Conservation (phyloP, 2,888 invertebrate species). For the Tipula unca region DNA sequence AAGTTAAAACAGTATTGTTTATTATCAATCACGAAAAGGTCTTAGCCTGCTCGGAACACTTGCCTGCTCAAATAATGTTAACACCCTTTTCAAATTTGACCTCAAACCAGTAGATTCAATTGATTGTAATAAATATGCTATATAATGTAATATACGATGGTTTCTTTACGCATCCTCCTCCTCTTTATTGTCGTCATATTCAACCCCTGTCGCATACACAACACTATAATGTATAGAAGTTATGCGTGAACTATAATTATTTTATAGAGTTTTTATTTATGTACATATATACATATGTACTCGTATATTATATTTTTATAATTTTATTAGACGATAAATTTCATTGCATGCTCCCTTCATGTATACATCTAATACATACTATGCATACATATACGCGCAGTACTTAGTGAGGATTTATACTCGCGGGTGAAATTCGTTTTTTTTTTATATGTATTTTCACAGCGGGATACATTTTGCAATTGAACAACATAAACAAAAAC, state of each 20-base stretch:
- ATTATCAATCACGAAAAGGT: too few species aligned
- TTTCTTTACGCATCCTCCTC: neutral
- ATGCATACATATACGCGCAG: neutral
- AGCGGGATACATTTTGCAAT: neutral
- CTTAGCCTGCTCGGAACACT: too few species aligned
- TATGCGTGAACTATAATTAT: neutral
- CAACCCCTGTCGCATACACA: neutral
- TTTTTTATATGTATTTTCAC: neutral
- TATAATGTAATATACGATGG: neutral
- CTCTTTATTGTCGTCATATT: neutral
- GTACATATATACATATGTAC: neutral
- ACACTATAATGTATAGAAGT: neutral
- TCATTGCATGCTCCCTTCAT: neutral
- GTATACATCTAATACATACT: neutral
- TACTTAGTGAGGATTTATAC: neutral
- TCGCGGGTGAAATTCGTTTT: slow-evolving; percentile 8
- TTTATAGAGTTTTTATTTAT: neutral
- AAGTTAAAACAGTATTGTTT: too few species aligned
- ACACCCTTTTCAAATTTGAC: neutral
- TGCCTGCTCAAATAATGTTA: neutral
- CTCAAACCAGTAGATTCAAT: neutral
- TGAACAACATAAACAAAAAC: neutral
- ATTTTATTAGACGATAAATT: neutral
- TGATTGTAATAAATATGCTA: slow-evolving; percentile 1
- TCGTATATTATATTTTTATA: neutral